A percentile compares a stretch with the other conserved stretches of the same genome.
phyloP scores from a whole-genome alignment of 2,797 vertebrate species.

The Huso huso region DNA sequence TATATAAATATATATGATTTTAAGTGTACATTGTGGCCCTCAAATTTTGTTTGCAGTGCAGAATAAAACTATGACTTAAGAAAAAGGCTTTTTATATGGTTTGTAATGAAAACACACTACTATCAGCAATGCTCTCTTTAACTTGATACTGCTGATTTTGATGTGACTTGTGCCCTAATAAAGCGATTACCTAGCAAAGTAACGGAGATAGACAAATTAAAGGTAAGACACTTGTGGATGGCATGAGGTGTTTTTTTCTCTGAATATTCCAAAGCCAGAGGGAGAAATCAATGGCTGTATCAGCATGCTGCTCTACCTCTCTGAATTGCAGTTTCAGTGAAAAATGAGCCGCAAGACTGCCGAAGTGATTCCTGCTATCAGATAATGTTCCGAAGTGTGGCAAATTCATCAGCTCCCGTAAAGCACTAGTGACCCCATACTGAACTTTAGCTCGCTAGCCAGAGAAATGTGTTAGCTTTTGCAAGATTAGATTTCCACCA shows the following conservation, averaged over 20 bases:
- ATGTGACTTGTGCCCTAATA: slow-evolving; percentile 71
- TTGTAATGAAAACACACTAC: too few species aligned
- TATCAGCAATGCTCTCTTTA: slow-evolving; percentile 29
- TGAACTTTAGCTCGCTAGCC: slow-evolving; percentile 67
- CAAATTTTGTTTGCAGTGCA: too few species aligned
- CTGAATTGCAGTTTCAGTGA: slow-evolving; percentile 66
- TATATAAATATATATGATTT: too few species aligned
- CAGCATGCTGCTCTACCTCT: slow-evolving; percentile 61
- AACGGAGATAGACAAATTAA: slow-evolving; percentile 34
- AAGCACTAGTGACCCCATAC: slow-evolving; percentile 60
- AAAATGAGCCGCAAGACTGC: slow-evolving; percentile 77
- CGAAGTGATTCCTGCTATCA: slow-evolving; percentile 76
- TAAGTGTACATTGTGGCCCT: too few species aligned
- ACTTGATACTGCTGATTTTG: slow-evolving; percentile 26
- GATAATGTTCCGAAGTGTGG: slow-evolving; percentile 60
- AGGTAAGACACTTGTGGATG: slow-evolving; percentile 57
- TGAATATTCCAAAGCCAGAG: slow-evolving; percentile 65
- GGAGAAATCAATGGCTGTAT: slow-evolving; percentile 74
- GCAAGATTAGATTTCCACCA: slow-evolving; percentile 72
- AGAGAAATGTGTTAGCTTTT: slow-evolving; percentile 69
- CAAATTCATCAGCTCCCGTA: slow-evolving; percentile 77
- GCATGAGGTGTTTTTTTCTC: slow-evolving; percentile 68
- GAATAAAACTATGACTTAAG: too few species aligned
- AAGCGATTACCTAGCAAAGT: slow-evolving; percentile 67
- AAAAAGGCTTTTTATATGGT: too few species aligned